Base-by-base conservation (phyloP, 2,888 invertebrate species). In the Dimorphilus gyrociliatus region DNA sequence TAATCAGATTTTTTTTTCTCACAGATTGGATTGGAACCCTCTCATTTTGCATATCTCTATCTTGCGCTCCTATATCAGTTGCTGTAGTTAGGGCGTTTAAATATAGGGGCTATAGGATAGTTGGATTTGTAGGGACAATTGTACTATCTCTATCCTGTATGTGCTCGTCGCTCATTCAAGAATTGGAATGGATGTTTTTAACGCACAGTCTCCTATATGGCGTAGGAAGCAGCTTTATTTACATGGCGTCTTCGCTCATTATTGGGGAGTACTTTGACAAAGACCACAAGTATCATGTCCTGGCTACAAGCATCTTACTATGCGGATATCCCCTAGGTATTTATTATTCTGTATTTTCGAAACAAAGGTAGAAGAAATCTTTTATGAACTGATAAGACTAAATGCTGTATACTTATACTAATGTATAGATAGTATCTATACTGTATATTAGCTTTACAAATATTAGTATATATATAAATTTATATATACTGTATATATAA, bases 1-100 rank as follows among this genome's bases (percentile, higher is more conserved):
- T 25, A 25, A 8, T 8, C 8, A 8, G 8, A 25, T 12, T 12
- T 8, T 29, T 13, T n/a, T 26, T 10, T 13, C 5, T 25, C 32
- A 12, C 41, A 47, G 47, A 48, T 33, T 47, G 47, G 47, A 48
- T 47, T 17, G 47, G 47, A 2, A 47, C 47, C 1, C 39, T 47
- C 21, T 47, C 47, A 3, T 47, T 47, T 39, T 41, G 40, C 28
- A 46, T 47, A 27, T 46, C 47, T n/a, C 37, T 47, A 26, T 38
- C 40, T 2, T 34, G 32, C 14, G 38, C 47, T 3, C 47, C 47
- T 2, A 16, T 47, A 6, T 41, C 47, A 1, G 47, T 47, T 7
- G 31, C 37, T 16, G 34, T 48, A 27, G 48, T 47, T 24, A 38
- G 47, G 6, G 25, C 24, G 12, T 25, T 48, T n/a, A 33, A 39